phyloP scores from a whole-genome alignment of 2,888 invertebrate species.

The Eupeodes luniger region DNA sequence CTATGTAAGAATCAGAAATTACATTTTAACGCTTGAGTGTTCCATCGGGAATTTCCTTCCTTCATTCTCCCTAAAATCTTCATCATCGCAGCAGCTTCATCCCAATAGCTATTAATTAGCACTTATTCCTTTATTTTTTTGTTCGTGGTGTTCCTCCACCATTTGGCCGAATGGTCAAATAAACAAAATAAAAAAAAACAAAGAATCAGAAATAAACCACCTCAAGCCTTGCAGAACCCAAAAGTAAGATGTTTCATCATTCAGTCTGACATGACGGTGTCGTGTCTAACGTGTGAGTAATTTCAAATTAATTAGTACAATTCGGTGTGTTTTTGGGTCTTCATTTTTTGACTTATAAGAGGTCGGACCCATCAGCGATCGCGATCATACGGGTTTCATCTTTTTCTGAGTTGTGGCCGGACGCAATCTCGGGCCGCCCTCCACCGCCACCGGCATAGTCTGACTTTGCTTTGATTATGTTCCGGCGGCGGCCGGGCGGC shows the following conservation, averaged over 20 bases:
- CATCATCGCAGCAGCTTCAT: conserved; percentile 40
- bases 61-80: conserved; percentile 55
- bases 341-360: conserved; percentile 22
- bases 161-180: conserved; percentile 10
- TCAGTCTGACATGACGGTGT: conserved; percentile 72
- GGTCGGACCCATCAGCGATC: neutral
- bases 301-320: conserved; percentile 76
- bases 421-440: no score
- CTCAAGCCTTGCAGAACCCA: conserved; percentile 4
- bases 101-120: conserved; percentile 72
- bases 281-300: conserved; percentile 76
- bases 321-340: conserved; percentile 60
- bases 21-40: conserved; percentile 62
- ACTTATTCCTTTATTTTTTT: conserved; percentile 53
- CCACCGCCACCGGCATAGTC: neutral
- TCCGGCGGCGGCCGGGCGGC: conserved; percentile 6
- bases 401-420: conserved; percentile 21
- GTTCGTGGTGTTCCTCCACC: conserved; percentile 31
- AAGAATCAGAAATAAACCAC: conserved; percentile 9
- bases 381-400: neutral
- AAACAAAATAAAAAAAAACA: conserved; percentile 1
- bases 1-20: conserved; percentile 40
- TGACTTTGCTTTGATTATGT: conserved; percentile 56
- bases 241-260: conserved; percentile 70
- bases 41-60: conserved; percentile 61